Evolutionary conservation across 2,113 vertebrate genomes (phyloP).

Genomic region (Psilopogon haemacephalus): DNA sequence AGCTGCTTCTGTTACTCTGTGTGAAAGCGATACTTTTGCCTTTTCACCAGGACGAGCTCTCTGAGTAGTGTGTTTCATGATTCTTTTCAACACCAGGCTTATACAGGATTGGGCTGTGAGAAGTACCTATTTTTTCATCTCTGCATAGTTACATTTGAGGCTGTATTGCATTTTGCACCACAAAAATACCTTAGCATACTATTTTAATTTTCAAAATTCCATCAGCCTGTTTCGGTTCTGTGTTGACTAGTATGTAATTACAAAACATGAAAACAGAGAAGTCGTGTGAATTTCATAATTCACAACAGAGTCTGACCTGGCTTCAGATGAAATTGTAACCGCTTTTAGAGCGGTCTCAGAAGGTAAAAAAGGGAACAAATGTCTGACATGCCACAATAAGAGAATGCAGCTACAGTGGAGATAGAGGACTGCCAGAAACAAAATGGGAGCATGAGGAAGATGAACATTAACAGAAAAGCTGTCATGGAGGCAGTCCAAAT

Average conservation of each 20-base stretch:
- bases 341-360: not conserved
- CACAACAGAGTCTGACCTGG: not conserved
- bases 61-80: rapidly evolving
- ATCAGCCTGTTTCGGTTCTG: not conserved
- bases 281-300: not conserved
- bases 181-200: not conserved
- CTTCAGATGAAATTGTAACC: not conserved
- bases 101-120: too few relatives aligned
- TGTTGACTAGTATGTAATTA: not conserved
- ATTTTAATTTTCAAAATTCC: not conserved
- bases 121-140: not conserved
- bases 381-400: rapidly evolving
- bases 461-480: not conserved
- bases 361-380: not conserved
- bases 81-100: not conserved
- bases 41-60: not conserved
- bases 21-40: not conserved
- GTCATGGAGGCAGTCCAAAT: not conserved
- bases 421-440: too few relatives aligned
- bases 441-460: not conserved
- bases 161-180: not conserved
- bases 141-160: not conserved
- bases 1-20: too few relatives aligned
- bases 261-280: not conserved
- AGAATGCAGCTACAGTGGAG: not conserved